Evolutionary conservation across 2,113 vertebrate genomes (phyloP).

Genomic region (Mobula hypostoma): DNA sequence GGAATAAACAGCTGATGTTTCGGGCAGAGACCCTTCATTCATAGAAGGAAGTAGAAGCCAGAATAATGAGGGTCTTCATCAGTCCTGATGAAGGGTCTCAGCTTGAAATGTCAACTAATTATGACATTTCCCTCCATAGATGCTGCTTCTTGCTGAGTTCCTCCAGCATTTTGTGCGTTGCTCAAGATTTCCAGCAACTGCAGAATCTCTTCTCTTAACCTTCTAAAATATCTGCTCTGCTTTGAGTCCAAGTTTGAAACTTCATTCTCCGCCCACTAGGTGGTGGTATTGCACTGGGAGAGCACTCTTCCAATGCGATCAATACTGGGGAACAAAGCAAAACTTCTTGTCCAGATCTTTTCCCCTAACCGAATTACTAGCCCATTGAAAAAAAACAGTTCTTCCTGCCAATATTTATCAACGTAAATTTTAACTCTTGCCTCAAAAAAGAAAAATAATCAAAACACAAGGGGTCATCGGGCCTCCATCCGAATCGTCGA

Average conservation of each 20-base stretch:
- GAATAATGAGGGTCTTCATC: no score
- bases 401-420: neutral
- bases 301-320: neutral
- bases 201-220: neutral
- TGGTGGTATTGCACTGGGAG: conserved; percentile 3
- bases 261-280: neutral
- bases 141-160: no score
- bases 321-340: neutral
- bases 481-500: no score
- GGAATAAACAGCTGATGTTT: no score
- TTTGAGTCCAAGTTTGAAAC: neutral
- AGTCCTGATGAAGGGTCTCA: no score
- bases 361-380: neutral
- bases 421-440: neutral
- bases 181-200: no score
- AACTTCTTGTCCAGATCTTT: neutral
- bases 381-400: neutral
- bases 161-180: no score
- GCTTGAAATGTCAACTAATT: no score
- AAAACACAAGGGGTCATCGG: no score
- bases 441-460: neutral
- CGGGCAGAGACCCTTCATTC: no score
- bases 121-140: no score
- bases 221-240: neutral
- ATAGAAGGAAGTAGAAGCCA: no score